Evolutionary conservation across 1,140 invertebrate genomes (phyloP).

Genomic region (Ips typographus): DNA sequence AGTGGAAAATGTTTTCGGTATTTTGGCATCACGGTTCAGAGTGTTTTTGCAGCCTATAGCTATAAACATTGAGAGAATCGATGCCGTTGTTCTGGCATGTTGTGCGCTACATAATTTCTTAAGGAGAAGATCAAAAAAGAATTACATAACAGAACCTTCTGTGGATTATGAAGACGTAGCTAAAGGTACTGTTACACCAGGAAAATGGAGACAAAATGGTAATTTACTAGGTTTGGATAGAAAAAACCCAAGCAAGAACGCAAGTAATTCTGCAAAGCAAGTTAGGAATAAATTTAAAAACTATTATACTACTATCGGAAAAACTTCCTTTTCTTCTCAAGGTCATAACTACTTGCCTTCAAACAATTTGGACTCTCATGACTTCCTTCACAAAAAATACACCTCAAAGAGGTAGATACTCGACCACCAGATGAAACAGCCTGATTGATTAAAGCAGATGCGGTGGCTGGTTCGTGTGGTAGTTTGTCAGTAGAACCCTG

Average conservation of each 20-base stretch:
- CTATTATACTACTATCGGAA: conserved; percentile 27
- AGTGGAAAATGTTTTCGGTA: conserved; percentile 49
- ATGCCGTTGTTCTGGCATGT: conserved; percentile 30
- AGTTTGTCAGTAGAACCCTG: too few species aligned
- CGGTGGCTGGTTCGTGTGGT: too few species aligned
- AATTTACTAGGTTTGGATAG: conserved; percentile 16
- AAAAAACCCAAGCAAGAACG: conserved; percentile 1
- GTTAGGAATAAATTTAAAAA: conserved; percentile 20
- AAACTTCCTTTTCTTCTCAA: conserved; percentile 4
- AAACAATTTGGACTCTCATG: too few species aligned
- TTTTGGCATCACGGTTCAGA: conserved; percentile 48
- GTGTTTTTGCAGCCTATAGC: conserved; percentile 44
- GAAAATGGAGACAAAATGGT: conserved; percentile 12
- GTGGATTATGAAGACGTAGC: conserved; percentile 28
- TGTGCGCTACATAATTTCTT: conserved; percentile 32
- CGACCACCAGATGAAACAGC: too few species aligned
- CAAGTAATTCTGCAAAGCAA: background rate
- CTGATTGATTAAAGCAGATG: too few species aligned
- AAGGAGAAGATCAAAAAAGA: conserved; percentile 7
- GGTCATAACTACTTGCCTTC: too few species aligned
- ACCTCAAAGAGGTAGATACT: too few species aligned
- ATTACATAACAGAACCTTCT: conserved; percentile 19
- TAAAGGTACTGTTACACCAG: conserved; percentile 19
- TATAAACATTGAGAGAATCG: conserved; percentile 20
- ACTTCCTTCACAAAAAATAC: too few species aligned